Conservation (phyloP, 2,113 vertebrate genomes). For the Sapayoa aenigma region DNA sequence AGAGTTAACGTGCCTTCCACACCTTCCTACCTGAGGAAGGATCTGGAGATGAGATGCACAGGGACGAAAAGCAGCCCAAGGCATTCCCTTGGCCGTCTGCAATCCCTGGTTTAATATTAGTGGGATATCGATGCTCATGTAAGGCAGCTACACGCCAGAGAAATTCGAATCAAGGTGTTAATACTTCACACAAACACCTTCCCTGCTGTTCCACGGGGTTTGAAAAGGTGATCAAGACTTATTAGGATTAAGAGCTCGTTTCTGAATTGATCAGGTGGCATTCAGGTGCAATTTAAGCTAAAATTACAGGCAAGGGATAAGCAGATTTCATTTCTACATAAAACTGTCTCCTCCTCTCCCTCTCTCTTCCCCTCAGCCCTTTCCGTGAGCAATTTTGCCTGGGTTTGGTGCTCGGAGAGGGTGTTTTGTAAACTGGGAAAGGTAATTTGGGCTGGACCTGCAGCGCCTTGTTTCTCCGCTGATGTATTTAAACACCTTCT, state of each 20-base stretch:
- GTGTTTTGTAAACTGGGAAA: not conserved
- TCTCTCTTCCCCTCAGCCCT: not conserved
- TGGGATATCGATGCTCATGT: not conserved
- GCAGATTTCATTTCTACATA: not conserved
- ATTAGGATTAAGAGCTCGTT: slow-evolving; percentile 51
- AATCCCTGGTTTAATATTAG: not conserved
- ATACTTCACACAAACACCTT: not conserved
- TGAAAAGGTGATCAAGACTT: slow-evolving; percentile 48
- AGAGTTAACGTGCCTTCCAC: not conserved
- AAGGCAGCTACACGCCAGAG: not conserved
- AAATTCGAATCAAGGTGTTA: not conserved
- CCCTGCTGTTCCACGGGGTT: not conserved
- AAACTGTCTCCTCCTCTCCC: not conserved
- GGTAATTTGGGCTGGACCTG: not conserved
- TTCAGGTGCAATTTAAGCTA: slow-evolving; percentile 46
- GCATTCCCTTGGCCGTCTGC: not conserved
- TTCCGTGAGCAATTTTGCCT: not conserved
- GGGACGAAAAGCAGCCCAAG: not conserved
- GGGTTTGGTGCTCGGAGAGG: not conserved
- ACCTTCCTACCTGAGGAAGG: not conserved
- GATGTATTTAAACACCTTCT: not conserved
- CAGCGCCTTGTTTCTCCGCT: not conserved
- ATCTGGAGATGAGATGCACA: not conserved
- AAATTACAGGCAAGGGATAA: slow-evolving; percentile 15
- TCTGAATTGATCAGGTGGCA: slow-evolving; percentile 44